Evolutionary conservation across 92 coral and sea anemone species (phyloP).

Genomic region (Anthopleura xanthogrammica): DNA sequence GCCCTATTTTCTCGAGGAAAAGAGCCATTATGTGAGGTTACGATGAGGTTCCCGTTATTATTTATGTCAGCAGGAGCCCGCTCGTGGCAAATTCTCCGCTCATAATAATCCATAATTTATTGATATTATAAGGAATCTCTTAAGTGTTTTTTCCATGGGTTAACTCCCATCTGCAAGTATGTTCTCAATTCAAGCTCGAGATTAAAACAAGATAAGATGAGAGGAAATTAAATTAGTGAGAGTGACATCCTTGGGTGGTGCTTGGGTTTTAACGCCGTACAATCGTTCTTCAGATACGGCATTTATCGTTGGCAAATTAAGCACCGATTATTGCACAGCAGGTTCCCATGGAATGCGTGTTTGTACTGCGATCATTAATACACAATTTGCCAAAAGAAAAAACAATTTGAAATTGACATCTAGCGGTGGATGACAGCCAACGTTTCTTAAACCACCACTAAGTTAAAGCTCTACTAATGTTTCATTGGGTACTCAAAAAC

Average conservation of each 20-base stretch:
- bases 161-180: constrained; percentile 18
- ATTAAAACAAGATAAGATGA: background rate
- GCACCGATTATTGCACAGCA: constrained; percentile 84
- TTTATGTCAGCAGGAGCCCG: constrained; percentile 58
- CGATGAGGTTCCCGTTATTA: constrained; percentile 21
- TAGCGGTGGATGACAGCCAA: constrained; percentile 10
- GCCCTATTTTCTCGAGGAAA: background rate
- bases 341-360: constrained; percentile 64
- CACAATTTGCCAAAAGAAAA: constrained; percentile 58
- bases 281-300: constrained; percentile 33
- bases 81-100: constrained; percentile 36
- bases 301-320: constrained; percentile 81
- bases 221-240: background rate
- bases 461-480: background rate
- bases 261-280: background rate
- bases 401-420: constrained; percentile 5
- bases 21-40: background rate
- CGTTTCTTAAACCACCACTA: background rate
- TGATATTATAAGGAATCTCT: constrained; percentile 28
- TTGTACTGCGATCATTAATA: constrained; percentile 62
- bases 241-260: background rate
- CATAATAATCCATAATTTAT: constrained; percentile 24
- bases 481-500: background rate
- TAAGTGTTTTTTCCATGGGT: constrained; percentile 13
- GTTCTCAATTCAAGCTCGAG: background rate